These are phyloP conservation scores for Aepyceros melampus DNA, from an alignment of 2,113 vertebrate genomes.

Conservation along the genomic window DNA sequence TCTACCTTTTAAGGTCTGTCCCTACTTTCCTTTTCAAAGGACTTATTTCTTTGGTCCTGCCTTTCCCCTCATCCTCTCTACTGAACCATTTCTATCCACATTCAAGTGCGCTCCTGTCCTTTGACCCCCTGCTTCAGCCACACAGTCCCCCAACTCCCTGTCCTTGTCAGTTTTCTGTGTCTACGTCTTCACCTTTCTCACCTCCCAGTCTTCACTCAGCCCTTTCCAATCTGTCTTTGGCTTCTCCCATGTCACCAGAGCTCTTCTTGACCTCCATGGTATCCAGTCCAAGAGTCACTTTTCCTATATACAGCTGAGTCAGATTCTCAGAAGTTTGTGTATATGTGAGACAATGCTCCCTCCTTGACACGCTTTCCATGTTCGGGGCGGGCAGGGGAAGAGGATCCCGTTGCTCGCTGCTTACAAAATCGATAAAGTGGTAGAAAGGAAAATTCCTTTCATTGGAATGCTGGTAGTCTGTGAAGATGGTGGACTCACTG, in stretches of 20 bases:
- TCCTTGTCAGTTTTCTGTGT: background rate
- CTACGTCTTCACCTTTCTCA: background rate
- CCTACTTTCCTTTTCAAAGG: background rate
- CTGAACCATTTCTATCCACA: background rate
- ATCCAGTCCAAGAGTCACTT: background rate
- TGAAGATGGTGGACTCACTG: background rate
- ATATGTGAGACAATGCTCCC: background rate
- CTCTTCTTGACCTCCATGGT: background rate
- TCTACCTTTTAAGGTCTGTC: background rate
- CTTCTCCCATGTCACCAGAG: background rate
- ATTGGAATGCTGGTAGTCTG: background rate
- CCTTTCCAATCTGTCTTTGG: background rate
- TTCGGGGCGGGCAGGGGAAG: background rate
- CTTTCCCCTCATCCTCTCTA: background rate
- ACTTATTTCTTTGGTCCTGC: background rate
- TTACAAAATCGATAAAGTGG: background rate
- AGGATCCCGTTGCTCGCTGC: fast-evolving
- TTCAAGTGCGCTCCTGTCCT: background rate
- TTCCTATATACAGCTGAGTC: background rate
- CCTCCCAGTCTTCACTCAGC: background rate
- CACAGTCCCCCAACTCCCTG: background rate
- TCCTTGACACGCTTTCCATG: background rate
- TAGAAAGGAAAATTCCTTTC: background rate
- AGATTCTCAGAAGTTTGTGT: background rate
- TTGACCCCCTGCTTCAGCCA: background rate